Evolutionary conservation across 1,140 invertebrate genomes (phyloP).

Genomic region (Panagrolaimus sp.): DNA sequence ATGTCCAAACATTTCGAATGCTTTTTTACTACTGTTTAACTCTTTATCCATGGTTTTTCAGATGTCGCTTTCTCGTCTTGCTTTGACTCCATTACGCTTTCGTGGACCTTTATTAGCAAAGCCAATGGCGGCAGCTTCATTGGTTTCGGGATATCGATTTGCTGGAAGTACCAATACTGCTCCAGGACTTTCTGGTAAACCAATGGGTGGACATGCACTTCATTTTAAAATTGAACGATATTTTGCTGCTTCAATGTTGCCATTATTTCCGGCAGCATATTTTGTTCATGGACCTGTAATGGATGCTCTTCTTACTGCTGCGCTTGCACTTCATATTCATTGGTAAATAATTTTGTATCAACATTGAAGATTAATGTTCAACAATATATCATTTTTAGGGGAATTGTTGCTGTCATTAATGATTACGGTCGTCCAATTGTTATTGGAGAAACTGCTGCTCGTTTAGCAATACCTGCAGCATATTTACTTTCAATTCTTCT

Average conservation of each 20-base stretch:
- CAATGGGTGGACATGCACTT: background rate
- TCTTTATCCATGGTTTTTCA: background rate
- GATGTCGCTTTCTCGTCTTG: conserved; percentile 13
- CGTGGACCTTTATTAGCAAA: background rate
- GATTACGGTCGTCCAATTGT: conserved; percentile 58
- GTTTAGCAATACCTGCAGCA: conserved; percentile 28
- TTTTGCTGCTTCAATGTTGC: conserved; percentile 47
- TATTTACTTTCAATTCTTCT: conserved; percentile 47
- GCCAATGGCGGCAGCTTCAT: background rate
- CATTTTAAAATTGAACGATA: conserved; percentile 52
- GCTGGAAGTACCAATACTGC: background rate
- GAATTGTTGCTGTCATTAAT: conserved; percentile 46
- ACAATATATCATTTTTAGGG: conserved; percentile 43
- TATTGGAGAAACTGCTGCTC: conserved; percentile 53
- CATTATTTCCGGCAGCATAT: conserved; percentile 53
- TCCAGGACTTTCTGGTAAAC: background rate
- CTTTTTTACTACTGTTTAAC: background rate
- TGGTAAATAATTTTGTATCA: conserved; percentile 35
- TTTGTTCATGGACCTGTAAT: conserved; percentile 56
- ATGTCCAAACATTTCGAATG: background rate
- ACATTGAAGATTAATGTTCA: conserved; percentile 12
- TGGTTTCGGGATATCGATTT: background rate
- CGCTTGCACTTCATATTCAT: conserved; percentile 53
- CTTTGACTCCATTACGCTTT: background rate
- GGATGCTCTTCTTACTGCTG: conserved; percentile 51